These are phyloP conservation scores for Manis javanica DNA, from an alignment of 2,797 vertebrate genomes.

Conservation along the genomic window DNA sequence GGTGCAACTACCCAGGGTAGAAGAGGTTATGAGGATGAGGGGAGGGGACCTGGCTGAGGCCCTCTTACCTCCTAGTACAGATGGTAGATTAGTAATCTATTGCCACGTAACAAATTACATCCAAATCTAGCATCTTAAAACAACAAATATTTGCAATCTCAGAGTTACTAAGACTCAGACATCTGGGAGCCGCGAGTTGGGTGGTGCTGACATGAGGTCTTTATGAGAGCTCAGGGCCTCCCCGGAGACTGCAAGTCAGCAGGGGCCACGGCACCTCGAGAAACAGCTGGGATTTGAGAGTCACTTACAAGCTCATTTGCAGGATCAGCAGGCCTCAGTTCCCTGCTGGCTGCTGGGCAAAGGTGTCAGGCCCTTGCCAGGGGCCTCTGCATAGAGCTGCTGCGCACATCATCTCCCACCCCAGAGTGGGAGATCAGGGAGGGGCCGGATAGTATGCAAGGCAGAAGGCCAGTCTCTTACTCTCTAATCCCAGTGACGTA, in stretches of 20 bases:
- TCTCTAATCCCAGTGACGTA: neutral
- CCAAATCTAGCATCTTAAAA: slow-evolving; percentile 7
- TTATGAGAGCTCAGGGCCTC: neutral
- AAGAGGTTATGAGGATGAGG: neutral
- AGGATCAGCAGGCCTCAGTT: neutral
- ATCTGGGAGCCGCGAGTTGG: neutral
- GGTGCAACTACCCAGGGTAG: neutral
- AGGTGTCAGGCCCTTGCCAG: neutral
- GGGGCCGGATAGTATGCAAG: neutral
- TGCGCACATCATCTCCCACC: neutral
- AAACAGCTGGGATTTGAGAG: neutral
- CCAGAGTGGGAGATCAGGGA: neutral
- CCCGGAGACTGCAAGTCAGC: neutral
- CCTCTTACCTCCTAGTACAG: neutral
- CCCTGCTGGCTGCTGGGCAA: neutral
- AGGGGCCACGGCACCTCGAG: neutral
- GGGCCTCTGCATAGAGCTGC: neutral
- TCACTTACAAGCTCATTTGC: neutral
- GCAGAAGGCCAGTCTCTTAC: neutral
- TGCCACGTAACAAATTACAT: neutral
- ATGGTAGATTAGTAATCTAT: neutral
- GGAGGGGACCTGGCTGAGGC: neutral
- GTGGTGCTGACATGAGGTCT: neutral
- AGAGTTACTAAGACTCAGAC: neutral
- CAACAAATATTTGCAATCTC: neutral